Evolutionary conservation across 2,113 vertebrate species (phyloP).

Genomic region (Drymodes brunneopygia): DNA sequence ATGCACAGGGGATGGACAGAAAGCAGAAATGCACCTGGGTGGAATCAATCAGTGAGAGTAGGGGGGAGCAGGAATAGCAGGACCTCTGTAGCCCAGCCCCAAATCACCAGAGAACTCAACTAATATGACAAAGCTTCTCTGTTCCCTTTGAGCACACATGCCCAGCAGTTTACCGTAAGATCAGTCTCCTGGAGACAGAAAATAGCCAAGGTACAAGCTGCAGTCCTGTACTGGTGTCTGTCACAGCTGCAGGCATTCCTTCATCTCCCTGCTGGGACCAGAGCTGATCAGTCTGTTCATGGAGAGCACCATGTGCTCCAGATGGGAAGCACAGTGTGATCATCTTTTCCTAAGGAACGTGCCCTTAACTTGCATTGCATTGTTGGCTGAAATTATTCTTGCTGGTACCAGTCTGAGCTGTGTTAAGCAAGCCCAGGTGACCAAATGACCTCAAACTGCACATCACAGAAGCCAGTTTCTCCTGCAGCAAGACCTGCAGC

Average conservation of each 20-base stretch:
- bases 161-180: not conserved
- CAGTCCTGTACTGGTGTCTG: not conserved
- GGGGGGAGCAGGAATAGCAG: not conserved
- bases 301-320: not conserved
- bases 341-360: not conserved
- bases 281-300: not conserved
- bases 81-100: not conserved
- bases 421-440: not conserved
- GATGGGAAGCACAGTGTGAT: not conserved
- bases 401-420: not conserved
- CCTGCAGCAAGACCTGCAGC: not conserved
- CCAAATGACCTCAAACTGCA: not conserved
- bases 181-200: not conserved
- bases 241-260: not conserved
- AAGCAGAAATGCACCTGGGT: not conserved
- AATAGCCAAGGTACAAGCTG: fast-evolving
- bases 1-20: not conserved
- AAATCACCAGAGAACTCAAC: not conserved
- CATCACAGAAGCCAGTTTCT: not conserved
- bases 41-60: not conserved
- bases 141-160: not conserved
- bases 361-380: not conserved
- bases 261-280: not conserved
- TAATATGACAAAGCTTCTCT: not conserved
- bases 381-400: not conserved